Evolutionary conservation across 1,140 invertebrate genomes (phyloP), one percentile per base, ranked within the genome.

Genomic region (Riptortus pedestris): DNA sequence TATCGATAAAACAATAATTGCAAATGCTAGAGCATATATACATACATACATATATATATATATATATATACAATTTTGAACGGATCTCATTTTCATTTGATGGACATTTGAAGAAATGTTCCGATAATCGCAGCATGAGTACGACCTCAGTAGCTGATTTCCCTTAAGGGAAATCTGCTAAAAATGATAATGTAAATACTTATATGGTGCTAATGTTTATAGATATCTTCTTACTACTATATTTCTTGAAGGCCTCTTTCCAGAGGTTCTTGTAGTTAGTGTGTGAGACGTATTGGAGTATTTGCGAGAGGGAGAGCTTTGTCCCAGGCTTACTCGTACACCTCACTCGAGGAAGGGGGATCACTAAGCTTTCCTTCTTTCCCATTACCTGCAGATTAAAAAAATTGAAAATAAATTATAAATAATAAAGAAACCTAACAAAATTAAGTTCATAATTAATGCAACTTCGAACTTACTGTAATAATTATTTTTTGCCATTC

Each of bases 211-310:
- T n/a, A n/a, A n/a, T n/a, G n/a, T n/a, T n/a, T n/a, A n/a, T n/a
- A n/a, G n/a, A n/a, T n/a, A n/a, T n/a, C n/a, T n/a, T 78, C 71
- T 76, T 78, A 76, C 80, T 77, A 65, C 77, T 81, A 76, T 88
- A 87, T 77, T 86, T 88, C 70, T 87, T 88, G 70, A 86, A 88
- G 5, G 85, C 82, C 69, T 88, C 83, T 73, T 90, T 89, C 89
- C 88, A 91, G 60, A 90, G 75, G 74, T 88, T 89, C 70, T 85
- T 82, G 71, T 87, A 86, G 77, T 91, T 91, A 31, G 80, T 86
- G 71, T 87, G 82, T 0, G 85, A 81, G 62, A 91, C 84, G 79
- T 89, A 89, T 70, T 86, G 85, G 16, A 91, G 76, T 43, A 90
- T 77, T 74, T 90, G 86, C 9, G 85, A 80, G 72, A 85, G 90